Evolutionary conservation across 64 coral and sea anemone genomes (phyloP), one percentile per base, ranked within the genome.

Genomic region (Pocillopora verrucosa): DNA sequence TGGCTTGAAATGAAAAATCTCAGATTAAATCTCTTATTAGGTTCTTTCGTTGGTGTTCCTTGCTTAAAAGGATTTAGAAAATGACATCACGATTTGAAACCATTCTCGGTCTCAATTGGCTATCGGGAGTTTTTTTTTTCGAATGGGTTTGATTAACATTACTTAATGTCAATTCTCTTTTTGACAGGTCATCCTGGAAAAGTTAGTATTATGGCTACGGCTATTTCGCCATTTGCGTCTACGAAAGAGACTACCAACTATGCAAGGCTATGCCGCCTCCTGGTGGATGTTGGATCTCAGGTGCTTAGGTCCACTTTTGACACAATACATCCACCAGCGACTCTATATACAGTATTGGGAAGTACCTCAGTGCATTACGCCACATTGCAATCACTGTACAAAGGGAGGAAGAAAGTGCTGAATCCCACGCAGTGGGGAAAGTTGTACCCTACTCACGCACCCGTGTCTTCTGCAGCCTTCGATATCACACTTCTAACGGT

Each of bases 221-320:
- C 34, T 75, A 13, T 30, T 36, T 76, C 73, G 16, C 16, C 34
- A 0, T 75, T 75, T 38, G 30, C 34, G 13, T 62, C 86, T 56
- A 77, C 86, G 3, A 88, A 76, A 61, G 86, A 88, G 75, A 76
- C 26, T 13, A 77, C 86, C 15, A 88, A 88, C 57, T 88, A 76
- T 60, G 73, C 59, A 4, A 41, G 84, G 24, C 34, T 87, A 12
- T 60, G 84, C 34, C 56, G 84, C 16, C 84, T 87, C 12, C 22
- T 88, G 17, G 75, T 88, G 35, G 74, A 88, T 76, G 59, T 73
- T 1, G 86, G 86, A 60, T 76, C 86, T 0, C 26, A 36, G 14
- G 86, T 58, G 0, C 15, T 88, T 15, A 60, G 37, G 62, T 73
- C 61, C 35, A 60, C 75, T 4, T 87, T 87, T 34, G 84, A 87